These are phyloP conservation scores for Bombus confusus DNA, from an alignment of 1,140 invertebrate species.

Conservation along the genomic window DNA sequence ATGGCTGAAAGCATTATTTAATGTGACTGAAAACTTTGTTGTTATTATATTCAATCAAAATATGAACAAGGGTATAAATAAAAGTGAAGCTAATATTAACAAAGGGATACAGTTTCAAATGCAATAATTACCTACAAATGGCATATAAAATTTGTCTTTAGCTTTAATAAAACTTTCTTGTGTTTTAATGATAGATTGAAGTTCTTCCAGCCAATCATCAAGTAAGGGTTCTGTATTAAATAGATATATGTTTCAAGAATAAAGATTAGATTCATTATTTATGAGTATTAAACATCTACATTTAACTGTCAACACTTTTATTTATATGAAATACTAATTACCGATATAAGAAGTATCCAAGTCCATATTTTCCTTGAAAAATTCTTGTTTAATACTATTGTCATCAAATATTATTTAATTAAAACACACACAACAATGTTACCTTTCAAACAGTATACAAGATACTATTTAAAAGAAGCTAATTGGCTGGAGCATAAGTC, in stretches of 20 bases:
- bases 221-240: slow-evolving; percentile 64
- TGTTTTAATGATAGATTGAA: slow-evolving; percentile 61
- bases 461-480: background rate
- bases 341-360: slow-evolving; percentile 68
- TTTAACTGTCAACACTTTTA: background rate
- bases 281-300: background rate
- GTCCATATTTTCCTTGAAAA: slow-evolving; percentile 41
- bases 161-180: slow-evolving; percentile 57
- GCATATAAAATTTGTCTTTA: slow-evolving; percentile 63
- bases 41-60: background rate
- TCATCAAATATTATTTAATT: slow-evolving; percentile 8
- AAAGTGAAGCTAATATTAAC: background rate
- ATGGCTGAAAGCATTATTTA: slow-evolving; percentile 62
- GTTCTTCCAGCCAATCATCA: slow-evolving; percentile 69
- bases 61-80: background rate
- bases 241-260: slow-evolving; percentile 17
- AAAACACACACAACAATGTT: background rate
- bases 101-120: background rate
- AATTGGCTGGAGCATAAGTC: background rate
- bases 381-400: background rate
- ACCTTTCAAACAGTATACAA: slow-evolving; percentile 14
- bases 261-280: background rate
- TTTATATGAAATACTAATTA: slow-evolving; percentile 45
- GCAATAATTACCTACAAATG: slow-evolving; percentile 68
- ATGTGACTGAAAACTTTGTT: background rate